These are phyloP conservation scores for Pimephales promelas DNA, from an alignment of 2,113 vertebrate genomes.

Conservation along the genomic window DNA sequence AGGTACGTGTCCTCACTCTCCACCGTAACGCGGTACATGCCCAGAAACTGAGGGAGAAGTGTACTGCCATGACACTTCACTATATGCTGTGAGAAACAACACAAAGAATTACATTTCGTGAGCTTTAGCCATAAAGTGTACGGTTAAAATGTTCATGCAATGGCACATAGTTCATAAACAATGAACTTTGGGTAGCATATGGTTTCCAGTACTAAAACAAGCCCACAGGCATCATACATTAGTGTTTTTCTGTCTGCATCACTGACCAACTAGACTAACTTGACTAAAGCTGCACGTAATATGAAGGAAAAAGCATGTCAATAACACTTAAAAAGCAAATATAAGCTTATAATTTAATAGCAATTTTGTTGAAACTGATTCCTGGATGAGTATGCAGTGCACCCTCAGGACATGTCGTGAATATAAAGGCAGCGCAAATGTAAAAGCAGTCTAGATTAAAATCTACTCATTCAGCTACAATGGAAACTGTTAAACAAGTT, in stretches of 20 bases:
- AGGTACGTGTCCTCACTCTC: slow-evolving; percentile 93
- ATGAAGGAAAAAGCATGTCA: background rate
- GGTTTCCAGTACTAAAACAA: background rate
- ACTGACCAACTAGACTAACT: background rate
- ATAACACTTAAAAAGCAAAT: slow-evolving; percentile 3
- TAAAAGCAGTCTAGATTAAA: slow-evolving; percentile 47
- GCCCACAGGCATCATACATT: slow-evolving; percentile 6
- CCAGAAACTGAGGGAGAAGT: slow-evolving; percentile 89
- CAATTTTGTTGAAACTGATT: background rate
- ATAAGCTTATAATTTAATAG: slow-evolving; percentile 5
- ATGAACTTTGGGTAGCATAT: background rate
- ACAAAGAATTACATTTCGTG: background rate
- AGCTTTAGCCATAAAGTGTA: background rate
- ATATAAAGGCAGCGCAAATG: slow-evolving; percentile 10
- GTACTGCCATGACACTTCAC: slow-evolving; percentile 93
- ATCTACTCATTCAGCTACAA: slow-evolving; percentile 59
- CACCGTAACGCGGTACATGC: slow-evolving; percentile 91
- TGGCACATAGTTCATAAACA: background rate
- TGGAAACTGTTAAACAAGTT: background rate
- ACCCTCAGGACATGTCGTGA: slow-evolving; percentile 2
- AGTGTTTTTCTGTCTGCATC: background rate
- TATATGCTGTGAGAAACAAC: slow-evolving; percentile 78
- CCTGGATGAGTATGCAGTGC: background rate
- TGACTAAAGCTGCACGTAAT: background rate
- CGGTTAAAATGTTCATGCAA: background rate